A percentile compares a stretch with the other conserved stretches of the same genome.
Conservation (phyloP, 1,140 invertebrate genomes). For the Cyphomyrmex costatus region DNA sequence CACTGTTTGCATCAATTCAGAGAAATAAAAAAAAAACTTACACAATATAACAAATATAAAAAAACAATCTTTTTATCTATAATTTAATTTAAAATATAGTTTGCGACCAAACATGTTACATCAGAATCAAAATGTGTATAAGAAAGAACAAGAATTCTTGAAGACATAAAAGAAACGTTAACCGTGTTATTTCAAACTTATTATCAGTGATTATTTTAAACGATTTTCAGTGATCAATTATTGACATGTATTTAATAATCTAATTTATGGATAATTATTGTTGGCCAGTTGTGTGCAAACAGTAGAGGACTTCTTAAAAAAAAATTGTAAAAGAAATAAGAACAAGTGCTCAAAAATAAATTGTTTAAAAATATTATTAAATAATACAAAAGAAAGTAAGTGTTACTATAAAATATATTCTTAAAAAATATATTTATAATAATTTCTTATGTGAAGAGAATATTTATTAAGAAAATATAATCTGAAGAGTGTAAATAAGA, state of each 20-base stretch:
- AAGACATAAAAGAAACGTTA: neutral
- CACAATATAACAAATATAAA: no score
- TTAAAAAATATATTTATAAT: conserved; percentile 3
- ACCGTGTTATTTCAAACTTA: neutral
- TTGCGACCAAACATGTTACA: neutral
- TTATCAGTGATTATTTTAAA: neutral
- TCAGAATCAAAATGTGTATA: neutral
- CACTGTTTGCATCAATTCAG: no score
- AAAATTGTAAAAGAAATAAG: neutral
- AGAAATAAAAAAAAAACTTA: no score
- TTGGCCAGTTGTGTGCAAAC: neutral
- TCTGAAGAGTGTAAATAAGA: neutral
- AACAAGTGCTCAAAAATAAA: neutral
- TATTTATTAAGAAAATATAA: neutral
- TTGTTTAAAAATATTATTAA: neutral
- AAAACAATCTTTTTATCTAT: neutral
- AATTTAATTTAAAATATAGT: neutral
- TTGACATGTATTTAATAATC: neutral
- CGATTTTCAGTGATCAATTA: neutral
- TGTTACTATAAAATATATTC: neutral
- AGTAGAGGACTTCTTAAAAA: neutral
- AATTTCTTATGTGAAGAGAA: neutral
- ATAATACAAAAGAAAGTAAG: neutral
- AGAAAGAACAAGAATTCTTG: neutral
- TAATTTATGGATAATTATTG: neutral